phyloP scores from a whole-genome alignment of 1,140 invertebrate species.

The Grapholita molesta region DNA sequence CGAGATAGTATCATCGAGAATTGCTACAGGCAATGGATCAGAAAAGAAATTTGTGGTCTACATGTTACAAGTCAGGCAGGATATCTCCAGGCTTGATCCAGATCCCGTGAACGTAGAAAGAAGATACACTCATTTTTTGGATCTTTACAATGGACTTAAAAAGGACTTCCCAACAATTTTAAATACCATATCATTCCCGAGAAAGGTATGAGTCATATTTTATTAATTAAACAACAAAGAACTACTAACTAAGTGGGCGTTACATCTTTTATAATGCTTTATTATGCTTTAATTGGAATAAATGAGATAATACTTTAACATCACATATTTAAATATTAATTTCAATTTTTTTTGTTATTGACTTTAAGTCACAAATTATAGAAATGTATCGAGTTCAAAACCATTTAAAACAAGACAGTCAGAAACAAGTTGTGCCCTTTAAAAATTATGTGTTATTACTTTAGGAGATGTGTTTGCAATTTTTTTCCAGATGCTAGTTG shows the following conservation, averaged over 20 bases:
- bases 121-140: slow-evolving; percentile 87
- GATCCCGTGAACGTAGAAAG: slow-evolving; percentile 83
- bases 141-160: slow-evolving; percentile 82
- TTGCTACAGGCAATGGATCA: slow-evolving; percentile 65
- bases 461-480: no score
- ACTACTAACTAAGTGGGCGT: not conserved
- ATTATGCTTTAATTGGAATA: not conserved
- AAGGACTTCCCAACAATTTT: slow-evolving; percentile 81
- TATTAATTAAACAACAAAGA: slow-evolving; percentile 8
- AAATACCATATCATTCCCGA: slow-evolving; percentile 82
- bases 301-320: not conserved
- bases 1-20: slow-evolving; percentile 66
- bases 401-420: no score
- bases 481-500: slow-evolving; percentile 80
- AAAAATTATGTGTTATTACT: no score
- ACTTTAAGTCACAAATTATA: no score
- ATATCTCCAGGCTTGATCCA: slow-evolving; percentile 72
- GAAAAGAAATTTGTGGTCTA: slow-evolving; percentile 83
- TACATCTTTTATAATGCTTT: not conserved
- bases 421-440: no score
- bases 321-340: not conserved
- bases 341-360: slow-evolving; percentile 3
- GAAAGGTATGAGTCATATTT: slow-evolving; percentile 77
- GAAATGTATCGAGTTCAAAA: no score
- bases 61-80: slow-evolving; percentile 79